Evolutionary conservation across 2,797 vertebrate genomes (phyloP), one percentile per base, ranked within the genome.

Genomic region (Phrynocephalus vlangalii): DNA sequence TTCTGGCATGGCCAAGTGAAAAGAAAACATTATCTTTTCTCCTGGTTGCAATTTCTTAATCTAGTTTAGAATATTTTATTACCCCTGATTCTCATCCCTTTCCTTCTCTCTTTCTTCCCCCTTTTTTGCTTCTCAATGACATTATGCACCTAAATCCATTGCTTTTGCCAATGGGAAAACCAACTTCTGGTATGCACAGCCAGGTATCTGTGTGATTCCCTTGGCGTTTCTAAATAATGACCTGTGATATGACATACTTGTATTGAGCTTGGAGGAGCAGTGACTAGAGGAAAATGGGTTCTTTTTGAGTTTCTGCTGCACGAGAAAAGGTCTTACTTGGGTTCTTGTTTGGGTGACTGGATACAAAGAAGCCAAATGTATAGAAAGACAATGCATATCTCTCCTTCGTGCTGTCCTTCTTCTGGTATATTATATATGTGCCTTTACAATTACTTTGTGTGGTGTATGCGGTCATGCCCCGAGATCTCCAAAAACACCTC

Each of bases 1-100:
- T 88, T 86, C 87, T 79, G 16, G 80, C 0, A 0, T 79, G 79
- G 30, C 83, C 1, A 9, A 0, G 0, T 30, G 82, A 90, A 90
- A 91, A 90, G 90, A 83, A 82, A 8, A 71, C 20, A 79, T 0
- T 5, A 71, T 90, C 88, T 6, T n/a, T 81, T 79, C 26, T 85
- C 75, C 77, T 24, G 2, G 10, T 44, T 60, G 68, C 44, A 33
- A 82, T 77, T 90, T 91, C 90, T 90, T 93, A 50, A 91, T 72
- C 81, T 89, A 63, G 68, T 92, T 85, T 30, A 86, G 76, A 91
- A 90, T 92, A 87, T 92, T 91, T 93, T 83, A 93, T 93, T 82
- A 77, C 91, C 91, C 80, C 89, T 0, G 0, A 84, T 87, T 93
- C 87, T 82, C 82, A 33, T 75, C 90, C 82, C 90, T 79, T 89